Evolutionary conservation across 1,140 invertebrate species (phyloP), one percentile per base, ranked within the genome.

Genomic region (Cyrtorhinus lividipennis): DNA sequence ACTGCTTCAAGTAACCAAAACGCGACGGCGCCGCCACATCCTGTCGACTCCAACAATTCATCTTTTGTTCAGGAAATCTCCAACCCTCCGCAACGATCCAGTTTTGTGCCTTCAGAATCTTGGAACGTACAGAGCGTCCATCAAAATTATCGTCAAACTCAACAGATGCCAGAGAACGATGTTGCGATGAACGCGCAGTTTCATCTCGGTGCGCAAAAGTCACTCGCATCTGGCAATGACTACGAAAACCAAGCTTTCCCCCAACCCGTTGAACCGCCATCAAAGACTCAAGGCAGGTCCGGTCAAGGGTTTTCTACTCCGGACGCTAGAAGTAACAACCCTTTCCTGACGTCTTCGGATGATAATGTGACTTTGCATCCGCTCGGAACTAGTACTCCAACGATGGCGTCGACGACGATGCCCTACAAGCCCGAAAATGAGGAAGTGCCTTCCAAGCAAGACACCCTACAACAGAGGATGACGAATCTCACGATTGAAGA

Each of bases 341-440:
- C 48, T 15, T 53, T 53, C 20, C 12, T 53, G 8, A 53, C 48
- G 8, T 20, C 48, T 38, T 38, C 30, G 15, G 20, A 15, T 5
- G 48, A 53, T 13, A 53, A 20, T 12, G 3, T 53, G 20, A 53
- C 10, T 22, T 12, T 22, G 48, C 48, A 5, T 53, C 48, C 48
- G 10, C 5, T 53, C 10, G 48, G 48, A 12, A 15, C 8, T 15
- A 53, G 48, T 20, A 53, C 48, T 20, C 48, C 48, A 10, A 53
- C 48, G 10, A n/a, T n/a, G n/a, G n/a, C n/a, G n/a, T n/a, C n/a
- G n/a, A n/a, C n/a, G 10, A 20, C 10, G 48, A 15, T 53, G 48
- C 48, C 48, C 5, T 53, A 53, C 48, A 53, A 53, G 48, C 81
- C 80, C 0, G 82, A 83, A 69, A 83, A 83, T 71, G 81, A 81